phyloP scores from a whole-genome alignment of 35 echinoderm and acorn worm species.

The Lytechinus variegatus region DNA sequence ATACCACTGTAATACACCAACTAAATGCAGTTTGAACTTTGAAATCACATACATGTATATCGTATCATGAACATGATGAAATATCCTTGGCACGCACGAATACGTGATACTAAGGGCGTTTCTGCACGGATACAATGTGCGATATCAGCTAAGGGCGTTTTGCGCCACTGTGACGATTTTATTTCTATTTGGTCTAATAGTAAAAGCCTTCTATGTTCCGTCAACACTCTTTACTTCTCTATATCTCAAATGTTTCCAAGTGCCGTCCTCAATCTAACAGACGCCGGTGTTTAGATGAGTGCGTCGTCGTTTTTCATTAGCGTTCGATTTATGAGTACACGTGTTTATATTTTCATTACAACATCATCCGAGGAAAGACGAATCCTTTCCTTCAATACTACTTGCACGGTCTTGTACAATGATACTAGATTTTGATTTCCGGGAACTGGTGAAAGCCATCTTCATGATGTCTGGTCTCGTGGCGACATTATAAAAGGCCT shows the following conservation, averaged over 20 bases:
- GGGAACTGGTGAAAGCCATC: no score
- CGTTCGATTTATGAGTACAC: constrained; percentile 46
- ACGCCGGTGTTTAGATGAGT: constrained; percentile 51
- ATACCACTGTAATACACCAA: no score
- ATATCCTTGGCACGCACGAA: no score
- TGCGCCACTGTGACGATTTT: not conserved
- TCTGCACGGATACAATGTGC: no score
- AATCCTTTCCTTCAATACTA: not conserved
- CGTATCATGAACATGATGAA: no score
- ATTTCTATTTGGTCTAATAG: not conserved
- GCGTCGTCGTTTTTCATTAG: constrained; percentile 54
- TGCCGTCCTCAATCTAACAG: constrained; percentile 31
- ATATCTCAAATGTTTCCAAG: not conserved
- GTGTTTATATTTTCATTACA: constrained; percentile 53
- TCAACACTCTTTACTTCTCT: not conserved
- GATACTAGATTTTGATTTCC: not conserved
- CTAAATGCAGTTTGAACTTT: no score
- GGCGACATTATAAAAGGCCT: no score
- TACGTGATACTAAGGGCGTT: no score
- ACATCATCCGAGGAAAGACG: not conserved
- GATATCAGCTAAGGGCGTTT: no score
- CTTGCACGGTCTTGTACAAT: not conserved
- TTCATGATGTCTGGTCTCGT: not conserved
- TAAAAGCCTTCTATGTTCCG: not conserved
- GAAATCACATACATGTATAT: no score